These are phyloP conservation scores for Astreopora myriophthalma DNA, from an alignment of 64 coral and sea anemone species.

Conservation along the genomic window DNA sequence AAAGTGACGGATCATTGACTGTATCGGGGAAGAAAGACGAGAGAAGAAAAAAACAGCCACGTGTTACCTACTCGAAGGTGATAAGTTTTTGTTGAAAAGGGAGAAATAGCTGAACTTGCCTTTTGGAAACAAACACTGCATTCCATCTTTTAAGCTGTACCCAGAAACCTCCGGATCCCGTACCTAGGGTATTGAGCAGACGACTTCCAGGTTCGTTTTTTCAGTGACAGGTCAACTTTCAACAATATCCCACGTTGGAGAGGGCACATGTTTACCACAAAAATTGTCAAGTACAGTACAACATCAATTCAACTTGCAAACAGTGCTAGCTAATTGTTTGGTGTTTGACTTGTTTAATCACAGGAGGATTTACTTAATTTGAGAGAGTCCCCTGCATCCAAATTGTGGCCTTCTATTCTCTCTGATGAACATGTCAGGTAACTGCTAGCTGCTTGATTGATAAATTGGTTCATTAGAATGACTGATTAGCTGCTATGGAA, in stretches of 20 bases:
- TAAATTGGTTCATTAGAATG: no score
- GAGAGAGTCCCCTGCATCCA: constrained; percentile 68
- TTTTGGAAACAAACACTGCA: neutral
- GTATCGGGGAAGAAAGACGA: neutral
- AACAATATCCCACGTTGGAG: no score
- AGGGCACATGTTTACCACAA: no score
- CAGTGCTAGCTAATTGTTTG: neutral
- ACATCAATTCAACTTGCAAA: neutral
- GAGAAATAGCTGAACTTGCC: no score
- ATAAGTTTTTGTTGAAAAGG: neutral
- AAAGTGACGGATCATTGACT: neutral
- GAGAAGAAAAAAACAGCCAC: constrained; percentile 34
- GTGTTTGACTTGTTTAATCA: neutral
- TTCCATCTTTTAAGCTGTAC: no score
- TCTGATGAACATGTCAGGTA: constrained; percentile 77
- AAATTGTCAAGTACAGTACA: neutral
- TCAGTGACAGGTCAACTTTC: no score
- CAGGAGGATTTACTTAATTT: constrained; percentile 75
- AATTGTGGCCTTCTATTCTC: constrained; percentile 68
- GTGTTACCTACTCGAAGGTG: constrained; percentile 61
- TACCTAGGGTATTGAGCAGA: no score
- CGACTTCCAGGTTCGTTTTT: no score
- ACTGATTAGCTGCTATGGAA: no score
- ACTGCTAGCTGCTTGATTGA: no score
- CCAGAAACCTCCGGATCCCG: no score